Evolutionary conservation across 2,797 vertebrate species (phyloP), one percentile per base, ranked within the genome.

Genomic region (Psittacula echo): DNA sequence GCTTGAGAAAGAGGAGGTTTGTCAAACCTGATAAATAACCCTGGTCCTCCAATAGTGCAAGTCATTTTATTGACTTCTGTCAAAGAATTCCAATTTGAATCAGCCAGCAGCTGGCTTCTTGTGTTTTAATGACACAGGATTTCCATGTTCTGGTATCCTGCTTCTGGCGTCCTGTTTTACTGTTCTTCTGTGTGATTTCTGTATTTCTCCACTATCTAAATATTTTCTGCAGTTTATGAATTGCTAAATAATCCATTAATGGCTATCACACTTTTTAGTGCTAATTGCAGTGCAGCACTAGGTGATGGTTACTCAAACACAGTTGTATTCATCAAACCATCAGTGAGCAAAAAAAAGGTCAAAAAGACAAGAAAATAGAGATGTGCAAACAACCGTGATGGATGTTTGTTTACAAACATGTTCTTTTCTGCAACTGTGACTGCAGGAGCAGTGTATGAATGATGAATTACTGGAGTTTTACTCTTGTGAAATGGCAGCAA

Each of bases 341-440:
- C 84, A n/a, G 29, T 5, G 37, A 6, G 64, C 3, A 7, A 27
- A 4, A 1, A 60, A 26, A 67, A 85, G 82, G 58, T 47, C 5
- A 78, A 62, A 45, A 48, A 83, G 71, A 32, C 15, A 30, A 14
- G 76, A 73, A 76, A 71, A 73, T 16, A 85, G 67, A 65, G 93
- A 6, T 75, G 86, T 82, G 73, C 85, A 90, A 92, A 74, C 75
- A 76, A 65, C 83, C 2, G 0, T 87, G 94, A 82, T 80, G 68
- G 90, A 94, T 89, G 90, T 65, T 89, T 83, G 91, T 84, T 95
- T 87, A 39, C 94, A 47, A 39, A 65, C 67, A 8, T 10, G 13
- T 30, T 67, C 68, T 91, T 74, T 82, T 89, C 93, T 94, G 91
- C 89, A 76, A 23, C 65, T 71, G 56, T 41, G 72, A 50, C 92